Conservation (phyloP, 2,888 invertebrate species). For the Steinernema scapterisci region DNA sequence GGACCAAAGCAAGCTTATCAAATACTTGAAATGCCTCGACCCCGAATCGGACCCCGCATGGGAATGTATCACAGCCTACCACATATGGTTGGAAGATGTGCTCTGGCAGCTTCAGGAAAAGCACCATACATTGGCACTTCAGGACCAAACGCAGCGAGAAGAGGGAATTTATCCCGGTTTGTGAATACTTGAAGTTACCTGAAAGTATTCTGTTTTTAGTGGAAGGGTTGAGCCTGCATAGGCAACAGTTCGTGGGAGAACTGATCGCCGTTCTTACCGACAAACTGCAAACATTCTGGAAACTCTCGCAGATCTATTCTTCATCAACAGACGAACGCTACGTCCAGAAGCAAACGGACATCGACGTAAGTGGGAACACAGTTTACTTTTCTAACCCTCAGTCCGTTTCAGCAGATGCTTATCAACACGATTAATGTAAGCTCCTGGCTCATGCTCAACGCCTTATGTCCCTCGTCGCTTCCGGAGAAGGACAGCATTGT, state of each 20-base stretch:
- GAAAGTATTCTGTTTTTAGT: constrained; percentile 22
- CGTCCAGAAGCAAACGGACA: constrained; percentile 60
- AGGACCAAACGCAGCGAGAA: constrained; percentile 65
- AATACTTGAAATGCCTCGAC: constrained; percentile 76
- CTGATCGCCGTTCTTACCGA: constrained; percentile 78
- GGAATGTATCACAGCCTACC: constrained; percentile 86
- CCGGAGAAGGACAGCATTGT: constrained; percentile 46
- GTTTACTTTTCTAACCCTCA: not conserved
- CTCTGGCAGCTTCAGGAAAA: constrained; percentile 74
- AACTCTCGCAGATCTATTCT: constrained; percentile 85
- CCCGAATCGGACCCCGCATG: constrained; percentile 89
- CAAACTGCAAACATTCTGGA: constrained; percentile 89
- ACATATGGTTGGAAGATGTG: constrained; percentile 78
- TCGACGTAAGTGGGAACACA: constrained; percentile 53
- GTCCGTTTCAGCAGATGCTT: constrained; percentile 63
- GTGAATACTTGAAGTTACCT: not conserved
- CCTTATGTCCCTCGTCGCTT: constrained; percentile 60
- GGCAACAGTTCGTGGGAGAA: constrained; percentile 76
- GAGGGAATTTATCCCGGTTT: constrained; percentile 69
- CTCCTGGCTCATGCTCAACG: constrained; percentile 66
- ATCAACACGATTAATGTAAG: constrained; percentile 63
- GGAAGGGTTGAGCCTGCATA: constrained; percentile 1
- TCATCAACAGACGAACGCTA: constrained; percentile 82
- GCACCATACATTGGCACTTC: constrained; percentile 38
- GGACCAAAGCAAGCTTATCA: constrained; percentile 90